Evolutionary conservation across 1,140 invertebrate genomes (phyloP).

Genomic region (Scaptomyza montana): DNA sequence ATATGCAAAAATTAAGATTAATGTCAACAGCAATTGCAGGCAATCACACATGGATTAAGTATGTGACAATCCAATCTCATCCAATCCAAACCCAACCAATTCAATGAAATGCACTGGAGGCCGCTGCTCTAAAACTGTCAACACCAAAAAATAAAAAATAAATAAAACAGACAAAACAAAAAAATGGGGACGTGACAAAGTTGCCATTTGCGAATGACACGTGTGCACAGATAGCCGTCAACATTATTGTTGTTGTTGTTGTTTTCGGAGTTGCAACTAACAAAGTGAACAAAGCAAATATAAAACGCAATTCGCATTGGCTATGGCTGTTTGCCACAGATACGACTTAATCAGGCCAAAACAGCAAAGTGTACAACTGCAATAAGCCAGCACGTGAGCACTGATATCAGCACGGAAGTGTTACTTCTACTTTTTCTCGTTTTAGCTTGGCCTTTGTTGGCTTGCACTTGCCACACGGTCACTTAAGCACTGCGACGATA

Average conservation of each 20-base stretch:
- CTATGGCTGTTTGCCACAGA: slow-evolving; percentile 12
- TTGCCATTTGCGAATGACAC: slow-evolving; percentile 72
- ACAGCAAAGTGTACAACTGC: slow-evolving; percentile 5
- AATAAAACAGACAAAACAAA: neutral
- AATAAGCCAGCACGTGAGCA: slow-evolving; percentile 63
- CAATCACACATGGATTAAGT: slow-evolving; percentile 9
- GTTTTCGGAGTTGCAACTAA: slow-evolving; percentile 19
- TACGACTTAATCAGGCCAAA: slow-evolving; percentile 49
- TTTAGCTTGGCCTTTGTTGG: slow-evolving; percentile 5
- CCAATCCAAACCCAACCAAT: slow-evolving; percentile 23
- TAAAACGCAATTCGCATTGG: slow-evolving; percentile 3
- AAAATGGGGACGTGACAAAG: slow-evolving; percentile 71
- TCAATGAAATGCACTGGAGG: slow-evolving; percentile 36
- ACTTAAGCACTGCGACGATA: slow-evolving; percentile 21
- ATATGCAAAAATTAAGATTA: slow-evolving; percentile 76
- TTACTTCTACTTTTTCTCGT: slow-evolving; percentile 23
- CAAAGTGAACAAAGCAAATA: slow-evolving; percentile 41
- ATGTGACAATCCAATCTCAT: slow-evolving; percentile 15
- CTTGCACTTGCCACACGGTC: slow-evolving; percentile 25
- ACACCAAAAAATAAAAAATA: slow-evolving; percentile 19
- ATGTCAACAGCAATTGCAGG: slow-evolving; percentile 55
- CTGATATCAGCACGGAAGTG: slow-evolving; percentile 66
- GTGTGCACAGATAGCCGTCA: slow-evolving; percentile 50
- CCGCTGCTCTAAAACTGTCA: slow-evolving; percentile 59
- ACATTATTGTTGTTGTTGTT: slow-evolving; percentile 2